phyloP scores from a whole-genome alignment of 2,113 vertebrate species.

The Nerophis lumbriciformis region DNA sequence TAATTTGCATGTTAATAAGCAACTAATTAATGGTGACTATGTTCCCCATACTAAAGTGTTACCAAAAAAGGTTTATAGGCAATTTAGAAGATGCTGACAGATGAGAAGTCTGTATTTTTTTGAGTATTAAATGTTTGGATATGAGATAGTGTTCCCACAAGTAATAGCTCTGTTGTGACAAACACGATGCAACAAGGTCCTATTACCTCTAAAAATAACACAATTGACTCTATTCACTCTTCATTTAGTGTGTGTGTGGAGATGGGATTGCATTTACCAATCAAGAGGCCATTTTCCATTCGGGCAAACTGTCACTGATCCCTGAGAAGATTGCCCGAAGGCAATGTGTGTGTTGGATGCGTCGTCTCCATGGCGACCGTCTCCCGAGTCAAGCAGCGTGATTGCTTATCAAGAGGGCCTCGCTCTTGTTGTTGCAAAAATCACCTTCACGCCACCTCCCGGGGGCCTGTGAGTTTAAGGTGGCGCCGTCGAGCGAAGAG shows the following conservation, averaged over 20 bases:
- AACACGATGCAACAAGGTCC: constrained; percentile 11
- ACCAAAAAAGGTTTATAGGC: background rate
- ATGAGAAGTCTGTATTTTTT: background rate
- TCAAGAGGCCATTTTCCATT: constrained; percentile 33
- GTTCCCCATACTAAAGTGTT: too few species aligned
- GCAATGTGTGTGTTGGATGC: constrained; percentile 6
- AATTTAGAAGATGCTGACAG: background rate
- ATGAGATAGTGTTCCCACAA: constrained; percentile 27
- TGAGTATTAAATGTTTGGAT: constrained; percentile 23
- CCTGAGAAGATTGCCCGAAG: constrained; percentile 12
- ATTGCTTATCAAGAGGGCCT: constrained; percentile 31
- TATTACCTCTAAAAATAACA: constrained; percentile 38
- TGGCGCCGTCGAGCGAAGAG: background rate
- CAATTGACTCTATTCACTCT: background rate
- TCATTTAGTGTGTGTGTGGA: constrained; percentile 8
- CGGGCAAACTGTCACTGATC: constrained; percentile 35
- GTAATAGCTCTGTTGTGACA: constrained; percentile 9
- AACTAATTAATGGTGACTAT: too few species aligned
- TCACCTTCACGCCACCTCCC: constrained; percentile 28
- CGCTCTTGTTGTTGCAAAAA: constrained; percentile 18
- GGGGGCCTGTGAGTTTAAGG: constrained; percentile 1
- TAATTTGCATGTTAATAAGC: too few species aligned
- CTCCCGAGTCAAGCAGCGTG: constrained; percentile 19
- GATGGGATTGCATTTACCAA: constrained; percentile 21
- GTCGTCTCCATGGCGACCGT: constrained; percentile 21